A percentile compares a stretch with the other conserved stretches of the same genome.
These are phyloP conservation scores for Neodontobutis hainanensis DNA, from an alignment of 2,113 vertebrate species.

Conservation along the genomic window DNA sequence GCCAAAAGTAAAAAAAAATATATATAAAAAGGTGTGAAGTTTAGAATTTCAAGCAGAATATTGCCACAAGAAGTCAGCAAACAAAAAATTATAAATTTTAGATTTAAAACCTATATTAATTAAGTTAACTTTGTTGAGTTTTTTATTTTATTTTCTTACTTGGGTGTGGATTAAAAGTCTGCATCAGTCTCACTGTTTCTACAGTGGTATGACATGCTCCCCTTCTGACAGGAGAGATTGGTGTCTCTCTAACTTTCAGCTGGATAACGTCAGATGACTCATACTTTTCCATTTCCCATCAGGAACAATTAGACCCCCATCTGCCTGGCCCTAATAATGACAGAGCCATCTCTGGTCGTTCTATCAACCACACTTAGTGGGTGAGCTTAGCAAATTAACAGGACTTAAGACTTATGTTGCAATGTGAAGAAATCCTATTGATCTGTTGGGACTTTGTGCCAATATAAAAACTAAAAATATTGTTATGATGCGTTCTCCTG, in stretches of 20 bases:
- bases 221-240: slow-evolving; percentile 3
- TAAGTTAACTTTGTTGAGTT: no score
- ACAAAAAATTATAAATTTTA: no score
- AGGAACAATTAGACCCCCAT: slow-evolving; percentile 62
- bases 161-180: no score
- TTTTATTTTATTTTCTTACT: no score
- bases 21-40: no score
- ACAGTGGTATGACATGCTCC: not conserved
- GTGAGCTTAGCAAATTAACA: slow-evolving; percentile 27
- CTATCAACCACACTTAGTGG: slow-evolving; percentile 19
- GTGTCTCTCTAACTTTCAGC: slow-evolving; percentile 28
- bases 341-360: slow-evolving; percentile 39
- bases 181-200: no score
- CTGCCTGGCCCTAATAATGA: slow-evolving; percentile 62
- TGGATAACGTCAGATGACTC: slow-evolving; percentile 51
- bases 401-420: slow-evolving; percentile 21
- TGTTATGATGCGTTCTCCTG: slow-evolving; percentile 12
- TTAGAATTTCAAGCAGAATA: no score
- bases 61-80: no score
- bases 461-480: slow-evolving; percentile 30
- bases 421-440: slow-evolving; percentile 20
- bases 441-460: slow-evolving; percentile 9
- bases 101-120: no score
- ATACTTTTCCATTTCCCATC: slow-evolving; percentile 56
- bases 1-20: no score